Evolutionary conservation across 2,113 vertebrate genomes (phyloP).

Genomic region (Poeciliopsis occidentalis): DNA sequence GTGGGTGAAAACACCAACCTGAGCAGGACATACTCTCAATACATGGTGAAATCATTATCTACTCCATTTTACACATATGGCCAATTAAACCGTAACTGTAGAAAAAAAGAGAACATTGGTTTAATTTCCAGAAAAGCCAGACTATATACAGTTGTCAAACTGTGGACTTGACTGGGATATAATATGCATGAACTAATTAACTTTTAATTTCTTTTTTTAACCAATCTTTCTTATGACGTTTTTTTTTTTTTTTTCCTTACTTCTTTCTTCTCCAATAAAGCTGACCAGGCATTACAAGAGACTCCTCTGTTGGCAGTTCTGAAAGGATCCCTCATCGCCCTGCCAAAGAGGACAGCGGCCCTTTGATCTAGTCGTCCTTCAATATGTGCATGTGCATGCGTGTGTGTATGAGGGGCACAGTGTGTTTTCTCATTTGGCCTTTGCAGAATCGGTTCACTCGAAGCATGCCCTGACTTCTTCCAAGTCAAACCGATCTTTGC

Average conservation of each 20-base stretch:
- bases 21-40: slow-evolving; percentile 41
- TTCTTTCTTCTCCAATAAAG: slow-evolving; percentile 59
- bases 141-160: slow-evolving; percentile 1
- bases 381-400: slow-evolving; percentile 37
- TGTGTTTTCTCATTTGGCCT: slow-evolving; percentile 58
- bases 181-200: slow-evolving; percentile 35
- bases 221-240: neutral
- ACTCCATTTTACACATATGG: slow-evolving; percentile 18
- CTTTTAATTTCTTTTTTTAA: neutral
- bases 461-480: slow-evolving; percentile 62
- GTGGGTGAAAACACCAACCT: slow-evolving; percentile 19
- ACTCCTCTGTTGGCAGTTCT: slow-evolving; percentile 68
- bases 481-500: slow-evolving; percentile 59
- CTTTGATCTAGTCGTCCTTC: slow-evolving; percentile 63
- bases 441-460: slow-evolving; percentile 42
- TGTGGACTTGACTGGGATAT: slow-evolving; percentile 8
- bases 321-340: slow-evolving; percentile 70
- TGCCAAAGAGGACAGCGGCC: slow-evolving; percentile 72
- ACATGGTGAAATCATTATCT: slow-evolving; percentile 21
- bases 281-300: slow-evolving; percentile 65
- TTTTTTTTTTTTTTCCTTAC: slow-evolving; percentile 5
- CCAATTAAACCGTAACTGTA: slow-evolving; percentile 14
- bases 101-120: neutral
- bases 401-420: slow-evolving; percentile 44
- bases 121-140: neutral